Evolutionary conservation across 2,888 invertebrate genomes (phyloP), one percentile per base, ranked within the genome.

Genomic region (Mamestra brassicae): DNA sequence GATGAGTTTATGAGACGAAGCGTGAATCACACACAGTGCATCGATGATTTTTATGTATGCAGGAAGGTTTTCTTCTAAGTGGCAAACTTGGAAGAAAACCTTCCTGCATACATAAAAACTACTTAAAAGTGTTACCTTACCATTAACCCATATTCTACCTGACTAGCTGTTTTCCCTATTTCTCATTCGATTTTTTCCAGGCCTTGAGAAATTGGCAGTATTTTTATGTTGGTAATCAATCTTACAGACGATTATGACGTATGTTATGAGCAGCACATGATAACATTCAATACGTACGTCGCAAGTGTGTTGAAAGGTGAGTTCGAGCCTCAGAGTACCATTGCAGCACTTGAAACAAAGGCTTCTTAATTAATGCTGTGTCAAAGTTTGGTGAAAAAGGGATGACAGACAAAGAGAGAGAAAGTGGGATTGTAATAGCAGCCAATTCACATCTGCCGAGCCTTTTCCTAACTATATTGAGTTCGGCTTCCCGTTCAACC

Each of bases 1-100:
- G 26, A 70, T 69, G 13, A 68, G 42, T 71, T 36, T 70, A 45
- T 10, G 17, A 70, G 17, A 26, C 34, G 17, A 47, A n/a, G 68
- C 5, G 17, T 5, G 17, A 26, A 42, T 52, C 66, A 66, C 11
- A 26, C 66, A 66, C 11, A 26, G 11, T 7, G 50, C 34, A 15
- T 26, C 11, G 6, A 38, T 17, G 34, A n/a, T 17, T 68, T 50
- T 65, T 6, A 26, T 8, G 10, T 55, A n/a, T 4, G 17, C 26
- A 13, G 13, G n/a, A 54, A 36, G 3, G 36, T 8, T 1, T 36
- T 38, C 38, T 17, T 17, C 8, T n/a, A n/a, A n/a, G n/a, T n/a
- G n/a, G n/a, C n/a, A n/a, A n/a, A n/a, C n/a, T n/a, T n/a, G n/a
- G n/a, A n/a, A n/a, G n/a, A n/a, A n/a, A n/a, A n/a, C n/a, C n/a